Evolutionary conservation across 1,140 invertebrate species (phyloP).

Genomic region (Nebria ingens): DNA sequence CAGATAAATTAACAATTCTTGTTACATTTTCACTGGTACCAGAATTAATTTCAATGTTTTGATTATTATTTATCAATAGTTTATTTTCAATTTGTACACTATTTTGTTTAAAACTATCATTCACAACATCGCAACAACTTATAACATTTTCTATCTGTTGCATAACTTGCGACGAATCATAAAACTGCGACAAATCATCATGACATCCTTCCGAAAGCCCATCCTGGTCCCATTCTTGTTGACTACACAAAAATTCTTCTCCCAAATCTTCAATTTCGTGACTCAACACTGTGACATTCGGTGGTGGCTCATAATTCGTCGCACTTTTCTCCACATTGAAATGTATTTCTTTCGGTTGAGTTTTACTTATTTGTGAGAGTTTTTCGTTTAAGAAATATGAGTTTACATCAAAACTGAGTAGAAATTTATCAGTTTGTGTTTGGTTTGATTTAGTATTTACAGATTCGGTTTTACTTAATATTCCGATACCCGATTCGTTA

Average conservation of each 20-base stretch:
- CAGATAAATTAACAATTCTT: no score
- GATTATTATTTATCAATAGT: no score
- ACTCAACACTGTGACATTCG: neutral
- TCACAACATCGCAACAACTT: neutral
- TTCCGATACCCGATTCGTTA: neutral
- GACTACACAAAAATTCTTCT: neutral
- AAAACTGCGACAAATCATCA: conserved; percentile 1
- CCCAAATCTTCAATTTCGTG: neutral
- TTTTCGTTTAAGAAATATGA: neutral
- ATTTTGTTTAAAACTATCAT: no score
- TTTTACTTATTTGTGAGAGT: neutral
- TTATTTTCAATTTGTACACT: no score
- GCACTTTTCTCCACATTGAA: neutral
- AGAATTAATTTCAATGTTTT: no score
- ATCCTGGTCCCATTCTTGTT: neutral
- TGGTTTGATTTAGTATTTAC: neutral
- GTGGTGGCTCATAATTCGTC: neutral
- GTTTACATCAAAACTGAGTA: neutral
- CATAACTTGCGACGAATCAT: neutral
- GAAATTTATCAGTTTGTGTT: neutral
- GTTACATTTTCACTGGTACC: no score
- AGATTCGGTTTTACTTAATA: neutral
- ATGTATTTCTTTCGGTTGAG: neutral
- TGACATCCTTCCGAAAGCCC: neutral
- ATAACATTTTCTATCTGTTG: neutral